Base-by-base conservation (phyloP, 1,140 invertebrate genomes). In the Drosophila kanapiae region DNA sequence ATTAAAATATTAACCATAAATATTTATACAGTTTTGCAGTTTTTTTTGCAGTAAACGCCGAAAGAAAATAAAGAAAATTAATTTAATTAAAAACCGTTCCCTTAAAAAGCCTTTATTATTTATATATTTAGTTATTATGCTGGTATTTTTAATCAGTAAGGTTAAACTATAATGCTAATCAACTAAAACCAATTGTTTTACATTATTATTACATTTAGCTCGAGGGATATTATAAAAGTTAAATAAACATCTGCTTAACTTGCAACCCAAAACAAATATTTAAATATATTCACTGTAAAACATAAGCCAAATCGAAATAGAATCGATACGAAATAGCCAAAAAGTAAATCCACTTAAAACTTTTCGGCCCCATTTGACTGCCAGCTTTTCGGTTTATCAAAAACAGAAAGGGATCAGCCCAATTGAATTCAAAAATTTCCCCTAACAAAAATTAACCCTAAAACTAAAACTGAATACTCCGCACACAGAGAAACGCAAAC, bases 371-470 rank as follows among this genome's bases (percentile, higher is more conserved):
- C 18, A 35, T 35, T 51, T 27, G 13, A 6, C 35, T 57, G 16
- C 37, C 16, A 14, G 37, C 57, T 7, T 33, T 65, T 35, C 23
- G 31, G 58, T 6, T 16, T 14, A 16, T 11, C 14, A 37, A 49
- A 38, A n/a, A 29, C 11, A 1, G 23, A 6, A 27, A 10, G 23
- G 31, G 16, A 16, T 27, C 40, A 69, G 16, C 27, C 23, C 48
- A 54, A 51, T 29, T 13, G 31, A 53, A 37, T 51, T 71, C 27
- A 27, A 61, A 54, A 53, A 54, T 40, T 63, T 35, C 23, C 3
- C 47, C 37, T 29, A 35, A 37, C 35, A 7, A 63, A 31, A 68
- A 53, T 70, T 70, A 54, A 67, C 48, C 38, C n/a, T 37, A 38
- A 33, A 71, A 58, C 65, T 49, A 59, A 71, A 70, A 70, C 35